Percentiles rank a stretch among this genome's conserved stretches.
phyloP scores from a whole-genome alignment of 2,113 vertebrate species.

The Butorides virescens region DNA sequence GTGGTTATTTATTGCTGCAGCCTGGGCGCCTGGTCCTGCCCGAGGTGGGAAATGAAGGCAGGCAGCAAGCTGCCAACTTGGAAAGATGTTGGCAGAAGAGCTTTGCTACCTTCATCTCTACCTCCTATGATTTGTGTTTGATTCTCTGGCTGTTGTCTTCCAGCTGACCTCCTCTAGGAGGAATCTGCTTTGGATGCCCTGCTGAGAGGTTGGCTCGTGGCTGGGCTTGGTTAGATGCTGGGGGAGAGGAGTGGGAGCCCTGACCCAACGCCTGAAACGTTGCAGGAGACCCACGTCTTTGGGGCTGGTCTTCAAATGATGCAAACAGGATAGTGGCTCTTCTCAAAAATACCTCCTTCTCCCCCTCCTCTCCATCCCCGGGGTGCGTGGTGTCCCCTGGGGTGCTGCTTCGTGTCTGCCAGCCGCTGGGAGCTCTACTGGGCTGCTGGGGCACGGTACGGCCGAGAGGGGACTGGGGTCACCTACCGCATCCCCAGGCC shows the following conservation, averaged over 20 bases:
- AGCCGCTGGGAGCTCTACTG: neutral
- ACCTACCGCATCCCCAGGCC: accelerated
- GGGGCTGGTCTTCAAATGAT: neutral
- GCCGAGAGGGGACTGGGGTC: neutral
- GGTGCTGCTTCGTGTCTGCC: neutral
- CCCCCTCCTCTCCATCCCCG: accelerated
- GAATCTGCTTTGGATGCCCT: neutral
- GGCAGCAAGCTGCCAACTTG: neutral
- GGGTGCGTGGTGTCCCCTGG: accelerated
- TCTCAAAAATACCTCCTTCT: neutral
- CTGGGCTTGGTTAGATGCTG: neutral
- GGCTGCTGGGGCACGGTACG: accelerated
- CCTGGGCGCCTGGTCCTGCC: neutral
- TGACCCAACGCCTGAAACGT: accelerated
- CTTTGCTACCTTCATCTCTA: neutral
- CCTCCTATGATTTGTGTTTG: neutral
- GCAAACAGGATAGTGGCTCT: neutral
- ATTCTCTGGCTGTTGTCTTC: neutral
- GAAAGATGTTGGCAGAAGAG: neutral
- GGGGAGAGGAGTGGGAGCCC: neutral
- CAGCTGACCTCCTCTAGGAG: neutral
- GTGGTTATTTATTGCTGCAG: neutral
- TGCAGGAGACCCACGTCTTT: accelerated
- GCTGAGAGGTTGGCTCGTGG: accelerated
- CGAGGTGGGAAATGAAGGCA: accelerated